A percentile compares a stretch with the other conserved stretches of the same genome.
Conservation (phyloP, 2,797 vertebrate genomes). For the Orientallactaga sibirica region DNA sequence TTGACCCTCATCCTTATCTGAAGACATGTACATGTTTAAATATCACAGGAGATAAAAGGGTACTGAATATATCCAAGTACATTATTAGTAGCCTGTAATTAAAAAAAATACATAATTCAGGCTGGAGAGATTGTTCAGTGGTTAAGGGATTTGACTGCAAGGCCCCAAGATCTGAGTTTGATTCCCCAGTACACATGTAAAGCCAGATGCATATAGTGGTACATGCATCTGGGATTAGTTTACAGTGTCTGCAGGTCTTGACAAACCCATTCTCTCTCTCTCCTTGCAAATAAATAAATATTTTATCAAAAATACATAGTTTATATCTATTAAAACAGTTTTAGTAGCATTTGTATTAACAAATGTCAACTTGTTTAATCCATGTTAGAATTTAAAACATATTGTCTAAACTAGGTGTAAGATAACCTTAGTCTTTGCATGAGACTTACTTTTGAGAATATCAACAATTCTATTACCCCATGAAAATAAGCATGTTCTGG, state of each 20-base stretch:
- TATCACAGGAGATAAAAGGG: not conserved
- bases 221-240: too few relatives aligned
- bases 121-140: too few relatives aligned
- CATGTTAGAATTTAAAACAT: not conserved
- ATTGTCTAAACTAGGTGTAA: not conserved
- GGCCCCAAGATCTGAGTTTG: too few relatives aligned
- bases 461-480: not conserved
- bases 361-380: not conserved
- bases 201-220: too few relatives aligned
- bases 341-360: constrained; percentile 13
- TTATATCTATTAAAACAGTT: not conserved
- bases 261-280: too few relatives aligned
- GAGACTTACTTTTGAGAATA: not conserved
- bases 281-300: not conserved
- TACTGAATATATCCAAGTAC: not conserved
- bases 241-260: too few relatives aligned
- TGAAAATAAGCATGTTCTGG: not conserved
- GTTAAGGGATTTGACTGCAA: too few relatives aligned
- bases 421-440: constrained; percentile 1
- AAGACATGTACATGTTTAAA: not conserved
- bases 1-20: not conserved
- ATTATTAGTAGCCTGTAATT: not conserved
- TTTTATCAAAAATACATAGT: not conserved
- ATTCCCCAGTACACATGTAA: too few relatives aligned
- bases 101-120: not conserved